Base-by-base conservation (phyloP, 2,797 vertebrate species). In the Enoplosus armatus region DNA sequence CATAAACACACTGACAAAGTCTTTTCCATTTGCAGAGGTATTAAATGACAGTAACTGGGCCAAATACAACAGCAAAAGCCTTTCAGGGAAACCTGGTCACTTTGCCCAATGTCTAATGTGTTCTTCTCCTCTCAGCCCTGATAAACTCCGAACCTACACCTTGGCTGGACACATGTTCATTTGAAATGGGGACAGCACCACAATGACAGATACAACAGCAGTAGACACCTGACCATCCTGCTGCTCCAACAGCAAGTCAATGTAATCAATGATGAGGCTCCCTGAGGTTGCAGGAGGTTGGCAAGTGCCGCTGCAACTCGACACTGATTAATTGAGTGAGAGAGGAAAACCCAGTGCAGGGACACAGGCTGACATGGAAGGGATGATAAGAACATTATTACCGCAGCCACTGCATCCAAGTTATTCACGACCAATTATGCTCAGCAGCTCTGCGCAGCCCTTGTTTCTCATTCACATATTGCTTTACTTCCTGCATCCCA, bases 351-450 rank as follows among this genome's bases (percentile, higher is more conserved):
- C 78, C 73, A 63, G 83, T 15, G 59, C 64, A 45, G 79, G 69
- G 78, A 89, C 72, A 50, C 59, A 77, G 77, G 26, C 74, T 50
- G 88, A 87, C 84, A 79, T 50, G 63, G 69, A 84, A 48, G 75
- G 65, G 80, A 82, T 81, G 85, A 92, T 92, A 92, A 90, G 83
- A 90, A 83, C 84, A 89, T 88, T 88, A 92, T 91, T 92, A 89
- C 87, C 35, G 65, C 84, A 80, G 81, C 88, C 62, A 43, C 72
- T 64, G 83, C 85, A 80, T 86, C 85, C 75, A 83, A 89, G 83
- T 90, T 90, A 90, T 88, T 93, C 90, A 84, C 85, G 87, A 87
- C 64, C 90, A 93, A 92, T 94, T 92, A 92, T 66, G 75, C 72
- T 86, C 77, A 78, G 79, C 77, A 69, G 78, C 73, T 82, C 65